Evolutionary conservation across 2,797 vertebrate genomes (phyloP).

Genomic region (Micromesistius poutassou): DNA sequence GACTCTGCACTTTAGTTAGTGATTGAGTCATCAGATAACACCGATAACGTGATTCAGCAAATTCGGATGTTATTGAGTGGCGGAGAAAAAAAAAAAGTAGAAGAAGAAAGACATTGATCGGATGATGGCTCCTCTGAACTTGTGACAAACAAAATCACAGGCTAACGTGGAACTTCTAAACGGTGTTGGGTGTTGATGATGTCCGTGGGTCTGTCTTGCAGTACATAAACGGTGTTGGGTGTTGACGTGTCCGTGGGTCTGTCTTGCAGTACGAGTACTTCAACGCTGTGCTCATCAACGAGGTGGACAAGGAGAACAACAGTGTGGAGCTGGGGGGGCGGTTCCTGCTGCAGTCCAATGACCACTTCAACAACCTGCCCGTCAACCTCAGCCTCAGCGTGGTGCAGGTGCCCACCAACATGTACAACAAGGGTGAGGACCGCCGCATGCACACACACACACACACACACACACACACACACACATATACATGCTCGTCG

Average conservation of each 20-base stretch:
- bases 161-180: background rate
- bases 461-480: conserved; percentile 49
- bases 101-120: background rate
- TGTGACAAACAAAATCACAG: background rate
- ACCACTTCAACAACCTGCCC: conserved; percentile 97
- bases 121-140: background rate
- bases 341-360: conserved; percentile 92
- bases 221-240: conserved; percentile 63
- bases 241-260: background rate
- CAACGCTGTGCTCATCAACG: conserved; percentile 96
- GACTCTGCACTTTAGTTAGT: conserved; percentile 47
- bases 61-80: conserved; percentile 11
- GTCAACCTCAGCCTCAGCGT: conserved; percentile 97
- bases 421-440: conserved; percentile 95
- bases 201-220: conserved; percentile 43
- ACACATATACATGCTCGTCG: too few species aligned
- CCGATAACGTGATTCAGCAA: conserved; percentile 29
- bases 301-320: conserved; percentile 89
- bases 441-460: conserved; percentile 66
- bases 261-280: conserved; percentile 92
- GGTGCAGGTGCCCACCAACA: conserved; percentile 98
- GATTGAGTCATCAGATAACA: conserved; percentile 29
- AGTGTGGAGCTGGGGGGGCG: conserved; percentile 92
- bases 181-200: too few species aligned
- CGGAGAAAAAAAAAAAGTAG: background rate